A percentile compares a stretch with the other conserved stretches of the same genome.
Conservation (phyloP, 2,797 vertebrate genomes). For the Microhierax caerulescens region DNA sequence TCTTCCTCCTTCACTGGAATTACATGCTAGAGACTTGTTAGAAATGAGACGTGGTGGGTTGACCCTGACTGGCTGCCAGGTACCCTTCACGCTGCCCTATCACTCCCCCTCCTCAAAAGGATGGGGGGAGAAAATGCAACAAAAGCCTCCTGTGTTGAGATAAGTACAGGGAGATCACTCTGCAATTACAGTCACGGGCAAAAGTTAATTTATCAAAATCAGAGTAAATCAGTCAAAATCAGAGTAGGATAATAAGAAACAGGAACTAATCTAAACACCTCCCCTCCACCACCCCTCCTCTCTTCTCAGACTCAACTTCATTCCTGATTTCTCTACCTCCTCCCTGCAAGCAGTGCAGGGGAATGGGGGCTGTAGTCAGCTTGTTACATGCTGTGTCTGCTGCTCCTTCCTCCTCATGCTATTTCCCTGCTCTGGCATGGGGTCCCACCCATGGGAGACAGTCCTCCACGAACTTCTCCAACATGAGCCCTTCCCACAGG, state of each 20-base stretch:
- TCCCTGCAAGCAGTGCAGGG: neutral
- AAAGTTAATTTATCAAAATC: no score
- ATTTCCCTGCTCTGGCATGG: neutral
- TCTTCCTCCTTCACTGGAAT: neutral
- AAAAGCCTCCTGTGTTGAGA: neutral
- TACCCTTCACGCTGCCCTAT: neutral
- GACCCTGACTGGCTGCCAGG: neutral
- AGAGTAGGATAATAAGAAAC: neutral
- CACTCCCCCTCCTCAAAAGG: fast-evolving
- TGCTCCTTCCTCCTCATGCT: neutral
- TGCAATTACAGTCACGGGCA: neutral
- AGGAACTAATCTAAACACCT: neutral
- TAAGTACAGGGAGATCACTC: neutral
- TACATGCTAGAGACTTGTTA: neutral
- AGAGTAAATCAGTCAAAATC: neutral
- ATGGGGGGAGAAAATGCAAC: neutral
- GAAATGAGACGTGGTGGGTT: neutral
- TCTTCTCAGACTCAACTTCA: neutral
- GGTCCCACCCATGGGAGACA: no score
- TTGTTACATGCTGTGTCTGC: neutral
- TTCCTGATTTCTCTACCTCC: fast-evolving
- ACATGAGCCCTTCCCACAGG: neutral
- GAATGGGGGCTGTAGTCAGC: neutral
- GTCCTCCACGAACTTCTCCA: no score
- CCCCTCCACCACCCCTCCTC: fast-evolving